A percentile compares a stretch with the other conserved stretches of the same genome.
Evolutionary conservation across 2,113 vertebrate genomes (phyloP).

Genomic region (Oreochromis niloticus): DNA sequence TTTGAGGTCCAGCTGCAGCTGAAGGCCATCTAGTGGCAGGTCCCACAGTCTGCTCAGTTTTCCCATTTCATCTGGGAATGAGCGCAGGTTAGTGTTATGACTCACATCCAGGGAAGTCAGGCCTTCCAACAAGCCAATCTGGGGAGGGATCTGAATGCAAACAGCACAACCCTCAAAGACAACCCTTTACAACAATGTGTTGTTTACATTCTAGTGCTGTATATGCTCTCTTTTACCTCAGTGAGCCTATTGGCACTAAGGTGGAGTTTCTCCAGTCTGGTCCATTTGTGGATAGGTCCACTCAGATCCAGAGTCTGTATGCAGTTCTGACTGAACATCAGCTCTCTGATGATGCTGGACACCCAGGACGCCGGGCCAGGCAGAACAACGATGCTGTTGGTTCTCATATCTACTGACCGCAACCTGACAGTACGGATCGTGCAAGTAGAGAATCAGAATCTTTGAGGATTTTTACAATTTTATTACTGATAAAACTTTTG

Average conservation of each 20-base stretch:
- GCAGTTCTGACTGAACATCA: conserved; percentile 87
- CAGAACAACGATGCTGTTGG: conserved; percentile 78
- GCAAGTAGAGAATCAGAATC: not conserved
- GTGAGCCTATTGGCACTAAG: conserved; percentile 85
- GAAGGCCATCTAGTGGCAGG: conserved; percentile 88
- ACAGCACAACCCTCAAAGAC: not conserved
- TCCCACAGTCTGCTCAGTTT: conserved; percentile 90
- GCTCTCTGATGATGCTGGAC: conserved; percentile 84
- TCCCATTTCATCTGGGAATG: conserved; percentile 96
- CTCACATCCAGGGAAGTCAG: conserved; percentile 92
- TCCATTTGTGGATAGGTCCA: conserved; percentile 80
- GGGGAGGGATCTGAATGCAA: conserved; percentile 82
- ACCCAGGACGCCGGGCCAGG: conserved; percentile 82
- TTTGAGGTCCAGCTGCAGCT: conserved; percentile 90
- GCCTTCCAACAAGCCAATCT: conserved; percentile 87
- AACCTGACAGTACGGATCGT: conserved; percentile 64
- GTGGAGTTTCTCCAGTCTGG: conserved; percentile 88
- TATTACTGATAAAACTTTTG: not conserved
- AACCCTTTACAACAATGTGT: not conserved
- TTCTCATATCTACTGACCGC: conserved; percentile 86
- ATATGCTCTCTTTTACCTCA: conserved; percentile 70
- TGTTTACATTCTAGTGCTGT: not conserved
- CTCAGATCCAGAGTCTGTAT: conserved; percentile 82
- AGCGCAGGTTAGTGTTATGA: conserved; percentile 80
- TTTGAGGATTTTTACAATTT: not conserved